Conservation (phyloP, 1,140 invertebrate genomes). For the Tetranychus urticae region DNA sequence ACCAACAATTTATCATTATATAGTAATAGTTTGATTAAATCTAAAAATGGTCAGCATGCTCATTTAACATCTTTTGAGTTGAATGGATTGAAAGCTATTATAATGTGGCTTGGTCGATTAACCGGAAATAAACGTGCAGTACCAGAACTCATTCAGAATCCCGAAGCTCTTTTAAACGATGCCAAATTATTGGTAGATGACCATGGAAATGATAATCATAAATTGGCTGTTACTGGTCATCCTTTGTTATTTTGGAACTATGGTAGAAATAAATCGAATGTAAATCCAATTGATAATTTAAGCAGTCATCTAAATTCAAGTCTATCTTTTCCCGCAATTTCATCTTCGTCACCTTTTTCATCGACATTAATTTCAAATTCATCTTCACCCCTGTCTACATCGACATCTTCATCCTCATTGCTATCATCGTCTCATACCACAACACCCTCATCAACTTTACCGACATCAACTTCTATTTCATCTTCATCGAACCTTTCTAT, state of each 20-base stretch:
- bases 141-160: conserved; percentile 67
- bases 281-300: too few relatives aligned
- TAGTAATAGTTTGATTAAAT: not conserved
- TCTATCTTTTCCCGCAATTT: too few relatives aligned
- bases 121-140: conserved; percentile 72
- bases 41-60: not conserved
- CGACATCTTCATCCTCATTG: not conserved
- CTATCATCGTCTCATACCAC: not conserved
- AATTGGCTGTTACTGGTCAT: conserved; percentile 52
- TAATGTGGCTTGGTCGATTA: conserved; percentile 66
- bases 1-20: not conserved
- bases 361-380: too few relatives aligned
- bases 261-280: not conserved
- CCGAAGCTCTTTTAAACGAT: conserved; percentile 63
- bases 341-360: too few relatives aligned
- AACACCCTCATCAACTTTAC: not conserved
- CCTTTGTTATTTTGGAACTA: conserved; percentile 32
- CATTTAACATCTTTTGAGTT: conserved; percentile 14
- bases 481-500: not conserved
- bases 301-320: too few relatives aligned
- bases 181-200: conserved; percentile 55
- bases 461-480: not conserved
- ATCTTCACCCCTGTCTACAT: not conserved
- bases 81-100: conserved; percentile 47
- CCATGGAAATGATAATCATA: conserved; percentile 59